A percentile compares a stretch with the other conserved stretches of the same genome.
Evolutionary conservation across 2,113 vertebrate species (phyloP).

Genomic region (Oncorhynchus keta): DNA sequence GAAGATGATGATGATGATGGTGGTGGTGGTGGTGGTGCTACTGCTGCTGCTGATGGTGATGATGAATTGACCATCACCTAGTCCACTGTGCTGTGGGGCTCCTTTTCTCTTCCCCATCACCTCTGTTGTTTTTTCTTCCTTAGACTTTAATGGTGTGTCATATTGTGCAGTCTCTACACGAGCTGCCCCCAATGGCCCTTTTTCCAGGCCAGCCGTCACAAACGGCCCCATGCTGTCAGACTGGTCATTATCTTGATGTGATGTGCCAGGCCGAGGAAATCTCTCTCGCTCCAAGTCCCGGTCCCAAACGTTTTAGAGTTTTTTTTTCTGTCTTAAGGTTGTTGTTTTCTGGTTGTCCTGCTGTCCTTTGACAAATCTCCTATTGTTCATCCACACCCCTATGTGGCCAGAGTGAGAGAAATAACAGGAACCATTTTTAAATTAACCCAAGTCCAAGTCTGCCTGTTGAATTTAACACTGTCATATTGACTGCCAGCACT

Average conservation of each 20-base stretch:
- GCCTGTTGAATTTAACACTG: conserved; percentile 28
- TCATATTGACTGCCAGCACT: conserved; percentile 20
- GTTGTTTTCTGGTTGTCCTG: conserved; percentile 14
- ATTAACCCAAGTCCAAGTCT: conserved; percentile 42
- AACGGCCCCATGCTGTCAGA: conserved; percentile 29
- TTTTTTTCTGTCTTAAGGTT: neutral
- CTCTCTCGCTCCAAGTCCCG: neutral
- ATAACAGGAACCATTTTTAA: conserved; percentile 38
- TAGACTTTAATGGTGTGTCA: neutral
- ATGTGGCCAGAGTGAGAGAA: conserved; percentile 54
- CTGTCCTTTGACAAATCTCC: conserved; percentile 52
- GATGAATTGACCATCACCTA: no score
- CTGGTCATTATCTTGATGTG: conserved; percentile 54
- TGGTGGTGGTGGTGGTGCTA: no score
- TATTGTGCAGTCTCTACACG: neutral
- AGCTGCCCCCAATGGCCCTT: neutral
- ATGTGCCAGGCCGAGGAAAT: conserved; percentile 40
- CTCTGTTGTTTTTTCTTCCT: conserved; percentile 10
- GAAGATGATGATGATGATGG: no score
- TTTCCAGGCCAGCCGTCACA: conserved; percentile 4
- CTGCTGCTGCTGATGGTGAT: no score
- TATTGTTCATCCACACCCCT: neutral
- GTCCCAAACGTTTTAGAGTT: neutral
- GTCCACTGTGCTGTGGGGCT: no score
- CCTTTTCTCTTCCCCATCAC: conserved; percentile 18